Base-by-base conservation (phyloP, 2,888 invertebrate genomes). In the Parasteatoda lunata region DNA sequence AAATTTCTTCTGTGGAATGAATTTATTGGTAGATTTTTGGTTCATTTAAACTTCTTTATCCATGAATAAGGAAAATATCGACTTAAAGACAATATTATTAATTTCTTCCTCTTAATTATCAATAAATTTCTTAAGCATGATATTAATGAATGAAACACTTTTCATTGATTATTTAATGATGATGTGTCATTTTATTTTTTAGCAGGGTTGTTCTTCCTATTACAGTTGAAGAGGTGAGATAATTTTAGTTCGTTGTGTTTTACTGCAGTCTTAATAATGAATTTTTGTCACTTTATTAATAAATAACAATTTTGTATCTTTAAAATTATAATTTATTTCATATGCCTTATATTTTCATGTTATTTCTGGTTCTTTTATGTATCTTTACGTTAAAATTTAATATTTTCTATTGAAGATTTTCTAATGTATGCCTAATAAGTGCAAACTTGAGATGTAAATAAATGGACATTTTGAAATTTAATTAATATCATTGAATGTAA, bases 141-240 rank as follows among this genome's bases (percentile, higher is more conserved):
- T 30, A 30, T 30, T 30, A 30, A 30, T 30, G 30, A 30, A 30
- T 30, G 30, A 30, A 30, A 30, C 30, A 30, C 59, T 9, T 59
- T 6, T 59, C 59, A 4, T 6, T 13, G 5, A 11, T 48, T 47
- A 30, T 52, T 68, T 11, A 77, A 11, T 48, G 5, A 47, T 11
- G 64, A 48, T 59, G n/a, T 69, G 47, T n/a, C 30, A 90, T 91
- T 95, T 95, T 92, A 87, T 89, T 89, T 93, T 93, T 84, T 95
- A 98, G 98, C 94, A 97, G 98, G 92, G 96, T 98, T 92, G 96
- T 97, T 92, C 94, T 98, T 93, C 98, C 98, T 92, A 94, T 98
- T 93, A 97, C 97, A 91, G 98, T 98, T 90, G 97, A 98, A 94
- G 98, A 98, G 96, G 97, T 98, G 94, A 94, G 96, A 93, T 4